These are phyloP conservation scores for Callopanchax toddi DNA, from an alignment of 2,113 vertebrate species.

Conservation along the genomic window DNA sequence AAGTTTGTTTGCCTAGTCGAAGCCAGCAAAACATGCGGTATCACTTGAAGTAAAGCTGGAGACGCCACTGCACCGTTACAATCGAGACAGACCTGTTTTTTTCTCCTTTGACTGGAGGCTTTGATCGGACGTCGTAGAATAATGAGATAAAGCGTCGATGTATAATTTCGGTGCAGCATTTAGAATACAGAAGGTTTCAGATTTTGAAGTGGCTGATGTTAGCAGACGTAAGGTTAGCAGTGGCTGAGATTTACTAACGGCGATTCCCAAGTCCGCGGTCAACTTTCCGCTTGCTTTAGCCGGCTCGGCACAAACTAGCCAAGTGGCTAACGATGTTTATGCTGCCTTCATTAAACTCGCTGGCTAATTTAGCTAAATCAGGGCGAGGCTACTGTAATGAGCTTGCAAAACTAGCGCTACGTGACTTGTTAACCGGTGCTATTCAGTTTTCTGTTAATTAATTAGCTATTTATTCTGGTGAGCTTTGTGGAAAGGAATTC, in stretches of 20 bases:
- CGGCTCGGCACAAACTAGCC: conserved; percentile 64
- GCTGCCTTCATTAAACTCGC: conserved; percentile 40
- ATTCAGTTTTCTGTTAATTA: conserved; percentile 26
- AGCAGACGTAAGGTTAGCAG: neutral
- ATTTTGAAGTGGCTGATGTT: neutral
- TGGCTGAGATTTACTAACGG: conserved; percentile 54
- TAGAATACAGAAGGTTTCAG: neutral
- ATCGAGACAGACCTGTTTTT: conserved; percentile 64
- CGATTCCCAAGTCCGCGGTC: conserved; percentile 51
- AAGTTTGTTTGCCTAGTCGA: conserved; percentile 69
- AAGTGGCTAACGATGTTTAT: conserved; percentile 64
- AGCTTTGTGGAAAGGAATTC: conserved; percentile 66
- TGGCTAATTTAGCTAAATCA: conserved; percentile 51
- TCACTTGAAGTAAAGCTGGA: conserved; percentile 60
- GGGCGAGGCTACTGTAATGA: conserved; percentile 39
- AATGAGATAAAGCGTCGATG: conserved; percentile 28
- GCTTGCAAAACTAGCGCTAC: conserved; percentile 27
- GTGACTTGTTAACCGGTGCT: neutral
- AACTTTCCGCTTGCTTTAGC: conserved; percentile 72
- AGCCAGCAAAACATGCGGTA: conserved; percentile 69
- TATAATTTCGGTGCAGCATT: neutral
- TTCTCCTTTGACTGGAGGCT: conserved; percentile 44
- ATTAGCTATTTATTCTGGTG: conserved; percentile 54
- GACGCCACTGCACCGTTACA: conserved; percentile 73
- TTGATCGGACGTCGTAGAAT: conserved; percentile 50